Conservation (phyloP, 64 coral and sea anemone genomes). For the Porites australiensis region DNA sequence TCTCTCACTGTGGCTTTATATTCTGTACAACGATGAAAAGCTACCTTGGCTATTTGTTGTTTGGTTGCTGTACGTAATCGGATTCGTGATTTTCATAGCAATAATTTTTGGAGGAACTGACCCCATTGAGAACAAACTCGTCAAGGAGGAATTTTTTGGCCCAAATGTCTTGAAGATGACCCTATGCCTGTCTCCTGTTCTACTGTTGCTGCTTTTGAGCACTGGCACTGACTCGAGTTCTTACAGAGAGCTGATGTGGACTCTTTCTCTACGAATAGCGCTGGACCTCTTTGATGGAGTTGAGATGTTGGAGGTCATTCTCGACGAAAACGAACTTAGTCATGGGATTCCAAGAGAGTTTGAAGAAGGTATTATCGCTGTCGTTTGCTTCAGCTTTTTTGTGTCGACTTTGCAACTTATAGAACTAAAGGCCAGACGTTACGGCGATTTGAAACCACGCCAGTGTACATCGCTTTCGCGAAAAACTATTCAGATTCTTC, state of each 20-base stretch:
- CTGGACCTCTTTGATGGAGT: conserved; percentile 65
- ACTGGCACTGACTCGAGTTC: neutral
- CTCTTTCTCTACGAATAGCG: neutral
- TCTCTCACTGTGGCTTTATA: neutral
- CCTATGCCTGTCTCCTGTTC: conserved; percentile 51
- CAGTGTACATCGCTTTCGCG: too few species aligned
- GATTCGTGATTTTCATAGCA: conserved; percentile 20
- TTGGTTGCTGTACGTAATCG: conserved; percentile 13
- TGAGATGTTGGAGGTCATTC: conserved; percentile 42
- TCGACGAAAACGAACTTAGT: neutral
- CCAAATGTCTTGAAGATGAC: conserved; percentile 69
- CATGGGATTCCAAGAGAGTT: neutral
- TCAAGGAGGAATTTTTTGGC: conserved; percentile 33
- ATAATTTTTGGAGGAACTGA: neutral
- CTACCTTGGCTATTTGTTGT: neutral
- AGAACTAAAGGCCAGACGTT: neutral
- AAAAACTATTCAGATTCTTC: neutral
- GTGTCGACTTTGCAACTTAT: conserved; percentile 19
- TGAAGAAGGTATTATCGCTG: conserved; percentile 16
- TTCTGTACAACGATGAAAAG: neutral
- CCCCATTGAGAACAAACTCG: conserved; percentile 27
- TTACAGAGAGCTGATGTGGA: neutral
- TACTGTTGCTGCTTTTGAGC: conserved; percentile 52
- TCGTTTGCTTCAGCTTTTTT: conserved; percentile 39
- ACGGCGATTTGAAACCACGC: neutral